These are phyloP conservation scores for Chalcosyrphus nemorum DNA, from an alignment of 2,888 invertebrate genomes.

Conservation along the genomic window DNA sequence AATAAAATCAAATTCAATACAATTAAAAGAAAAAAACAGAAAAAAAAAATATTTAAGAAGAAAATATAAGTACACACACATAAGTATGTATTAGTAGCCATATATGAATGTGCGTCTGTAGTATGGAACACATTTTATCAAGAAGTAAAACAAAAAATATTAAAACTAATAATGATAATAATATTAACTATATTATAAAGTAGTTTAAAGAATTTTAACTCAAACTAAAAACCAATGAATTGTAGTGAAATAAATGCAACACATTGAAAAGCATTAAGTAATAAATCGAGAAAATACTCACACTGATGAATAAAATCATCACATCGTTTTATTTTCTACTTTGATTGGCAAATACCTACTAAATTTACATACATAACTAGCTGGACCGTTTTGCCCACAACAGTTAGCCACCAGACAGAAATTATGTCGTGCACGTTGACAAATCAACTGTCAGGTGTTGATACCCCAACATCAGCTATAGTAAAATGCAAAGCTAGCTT, in stretches of 20 bases:
- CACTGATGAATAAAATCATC: constrained; percentile 7
- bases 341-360: too few species aligned
- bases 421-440: too few species aligned
- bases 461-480: too few species aligned
- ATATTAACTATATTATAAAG: constrained; percentile 39
- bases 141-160: constrained; percentile 36
- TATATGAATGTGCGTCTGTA: constrained; percentile 50
- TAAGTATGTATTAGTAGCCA: constrained; percentile 34
- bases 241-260: constrained; percentile 41
- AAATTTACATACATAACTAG: too few species aligned
- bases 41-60: constrained; percentile 8
- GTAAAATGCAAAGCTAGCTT: too few species aligned
- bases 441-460: too few species aligned
- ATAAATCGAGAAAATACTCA: constrained; percentile 66
- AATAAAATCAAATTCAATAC: constrained; percentile 47
- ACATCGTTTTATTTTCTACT: not conserved
- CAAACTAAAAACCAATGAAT: constrained; percentile 40
- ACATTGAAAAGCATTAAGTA: constrained; percentile 47
- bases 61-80: constrained; percentile 36
- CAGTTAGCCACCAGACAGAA: too few species aligned
- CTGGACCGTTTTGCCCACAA: too few species aligned
- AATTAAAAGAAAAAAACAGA: constrained; percentile 26
- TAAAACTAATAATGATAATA: constrained; percentile 33
- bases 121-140: constrained; percentile 38
- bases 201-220: constrained; percentile 61